Evolutionary conservation across 2,888 invertebrate species (phyloP).

Genomic region (Fabriciana adippe): DNA sequence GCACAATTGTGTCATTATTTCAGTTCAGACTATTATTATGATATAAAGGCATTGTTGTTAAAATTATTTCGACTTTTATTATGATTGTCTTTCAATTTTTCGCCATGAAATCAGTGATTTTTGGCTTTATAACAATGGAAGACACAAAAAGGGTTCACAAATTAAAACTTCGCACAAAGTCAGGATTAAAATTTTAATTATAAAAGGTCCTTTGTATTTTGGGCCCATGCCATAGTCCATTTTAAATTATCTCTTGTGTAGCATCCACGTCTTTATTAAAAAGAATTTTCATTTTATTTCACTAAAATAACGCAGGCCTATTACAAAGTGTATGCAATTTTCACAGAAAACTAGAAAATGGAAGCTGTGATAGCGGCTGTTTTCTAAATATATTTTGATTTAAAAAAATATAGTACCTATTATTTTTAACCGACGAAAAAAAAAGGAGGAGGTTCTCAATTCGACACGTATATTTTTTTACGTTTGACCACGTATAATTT

Average conservation of each 20-base stretch:
- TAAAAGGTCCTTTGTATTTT: constrained; percentile 35
- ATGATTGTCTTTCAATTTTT: constrained; percentile 19
- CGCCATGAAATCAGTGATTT: constrained; percentile 21
- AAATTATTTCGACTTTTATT: constrained; percentile 12
- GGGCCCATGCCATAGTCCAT: constrained; percentile 25
- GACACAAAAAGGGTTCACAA: constrained; percentile 34
- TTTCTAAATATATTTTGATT: constrained; percentile 3
- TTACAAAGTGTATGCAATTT: constrained; percentile 12
- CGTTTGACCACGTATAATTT: no score
- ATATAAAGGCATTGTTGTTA: not conserved
- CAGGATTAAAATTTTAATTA: constrained; percentile 42
- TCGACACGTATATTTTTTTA: no score
- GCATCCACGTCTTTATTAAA: constrained; percentile 15
- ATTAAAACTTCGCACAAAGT: constrained; percentile 40
- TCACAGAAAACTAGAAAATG: not conserved
- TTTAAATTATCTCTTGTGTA: constrained; percentile 30
- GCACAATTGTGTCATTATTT: not conserved
- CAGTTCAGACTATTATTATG: not conserved
- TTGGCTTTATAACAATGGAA: constrained; percentile 25
- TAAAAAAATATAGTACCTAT: no score
- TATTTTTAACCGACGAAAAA: no score
- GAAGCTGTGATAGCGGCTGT: constrained; percentile 1
- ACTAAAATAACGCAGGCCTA: constrained; percentile 5
- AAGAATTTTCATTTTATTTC: constrained; percentile 5
- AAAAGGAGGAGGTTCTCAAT: no score